Percentiles rank a stretch among this genome's conserved stretches.
Evolutionary conservation across 2,888 invertebrate species (phyloP).

Genomic region (Drosophila neotestacea): DNA sequence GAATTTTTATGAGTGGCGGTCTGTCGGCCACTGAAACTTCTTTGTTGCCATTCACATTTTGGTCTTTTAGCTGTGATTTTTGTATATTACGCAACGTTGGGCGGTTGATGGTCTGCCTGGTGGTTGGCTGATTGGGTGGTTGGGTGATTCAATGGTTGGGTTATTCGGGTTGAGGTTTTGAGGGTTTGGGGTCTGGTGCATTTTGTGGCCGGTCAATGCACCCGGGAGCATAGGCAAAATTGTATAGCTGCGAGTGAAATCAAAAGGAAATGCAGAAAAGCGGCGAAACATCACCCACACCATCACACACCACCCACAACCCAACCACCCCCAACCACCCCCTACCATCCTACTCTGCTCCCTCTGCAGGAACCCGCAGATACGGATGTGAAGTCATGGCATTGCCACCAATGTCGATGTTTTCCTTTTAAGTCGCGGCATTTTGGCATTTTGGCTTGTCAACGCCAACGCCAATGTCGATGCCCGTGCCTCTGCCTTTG

Average conservation of each 20-base stretch:
- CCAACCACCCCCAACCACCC: neutral
- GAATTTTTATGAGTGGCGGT: neutral
- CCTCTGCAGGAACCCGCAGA: constrained; percentile 7
- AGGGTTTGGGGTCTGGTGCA: constrained; percentile 22
- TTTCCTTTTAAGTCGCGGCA: constrained; percentile 72
- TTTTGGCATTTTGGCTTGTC: constrained; percentile 72
- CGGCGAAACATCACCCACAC: constrained; percentile 11
- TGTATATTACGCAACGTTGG: constrained; percentile 52
- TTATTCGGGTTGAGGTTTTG: neutral
- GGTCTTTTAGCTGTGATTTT: constrained; percentile 45
- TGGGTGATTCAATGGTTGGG: neutral
- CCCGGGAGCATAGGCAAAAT: constrained; percentile 53
- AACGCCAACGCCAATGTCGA: constrained; percentile 41
- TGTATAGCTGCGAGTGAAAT: constrained; percentile 48
- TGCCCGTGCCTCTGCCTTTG: neutral
- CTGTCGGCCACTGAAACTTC: constrained; percentile 1
- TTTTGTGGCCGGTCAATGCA: constrained; percentile 57
- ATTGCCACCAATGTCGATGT: constrained; percentile 50
- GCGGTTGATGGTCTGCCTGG: constrained; percentile 22
- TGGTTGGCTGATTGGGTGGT: neutral
- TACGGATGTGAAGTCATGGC: constrained; percentile 33
- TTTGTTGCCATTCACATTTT: constrained; percentile 28
- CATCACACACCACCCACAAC: neutral
- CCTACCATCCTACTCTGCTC: neutral
- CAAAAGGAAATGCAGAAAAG: constrained; percentile 53